Percentiles rank a stretch among this genome's conserved stretches.
These are phyloP conservation scores for Tenrec ecaudatus DNA, from an alignment of 2,113 vertebrate species.

Conservation along the genomic window DNA sequence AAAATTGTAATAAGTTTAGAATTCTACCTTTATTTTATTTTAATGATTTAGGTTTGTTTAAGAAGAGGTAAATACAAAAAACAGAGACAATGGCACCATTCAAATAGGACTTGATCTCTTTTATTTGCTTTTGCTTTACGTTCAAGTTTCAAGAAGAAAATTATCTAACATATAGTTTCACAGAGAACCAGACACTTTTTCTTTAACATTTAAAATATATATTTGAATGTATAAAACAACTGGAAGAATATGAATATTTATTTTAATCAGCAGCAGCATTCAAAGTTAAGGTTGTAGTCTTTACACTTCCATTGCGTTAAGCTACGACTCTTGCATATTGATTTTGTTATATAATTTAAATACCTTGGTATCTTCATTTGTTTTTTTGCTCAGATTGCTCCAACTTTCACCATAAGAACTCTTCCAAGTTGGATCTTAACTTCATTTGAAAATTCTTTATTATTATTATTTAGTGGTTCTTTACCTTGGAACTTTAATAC, in stretches of 20 bases:
- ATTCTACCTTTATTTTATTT: not conserved
- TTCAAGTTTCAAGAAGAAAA: slow-evolving; percentile 28
- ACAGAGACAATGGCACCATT: not conserved
- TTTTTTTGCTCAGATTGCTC: too few relatives aligned
- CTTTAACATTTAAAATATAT: not conserved
- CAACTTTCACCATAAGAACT: too few relatives aligned
- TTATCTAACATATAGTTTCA: not conserved
- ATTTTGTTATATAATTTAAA: too few relatives aligned
- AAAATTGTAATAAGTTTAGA: not conserved
- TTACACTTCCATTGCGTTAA: not conserved
- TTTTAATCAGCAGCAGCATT: not conserved
- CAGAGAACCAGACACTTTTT: not conserved
- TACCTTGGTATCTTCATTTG: too few relatives aligned
- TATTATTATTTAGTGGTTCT: too few relatives aligned
- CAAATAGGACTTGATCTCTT: slow-evolving; percentile 4
- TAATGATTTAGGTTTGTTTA: not conserved
- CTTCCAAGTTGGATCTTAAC: too few relatives aligned
- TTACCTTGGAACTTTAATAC: too few relatives aligned
- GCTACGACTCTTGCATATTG: too few relatives aligned
- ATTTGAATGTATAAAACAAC: not conserved
- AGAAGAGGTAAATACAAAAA: not conserved
- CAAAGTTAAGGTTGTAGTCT: not conserved
- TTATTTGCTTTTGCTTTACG: slow-evolving; percentile 12
- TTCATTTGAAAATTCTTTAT: too few relatives aligned
- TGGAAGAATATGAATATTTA: not conserved